These are phyloP conservation scores for Tokudaia tokunoshimensis DNA, from an alignment of 2,797 vertebrate genomes.

Conservation along the genomic window DNA sequence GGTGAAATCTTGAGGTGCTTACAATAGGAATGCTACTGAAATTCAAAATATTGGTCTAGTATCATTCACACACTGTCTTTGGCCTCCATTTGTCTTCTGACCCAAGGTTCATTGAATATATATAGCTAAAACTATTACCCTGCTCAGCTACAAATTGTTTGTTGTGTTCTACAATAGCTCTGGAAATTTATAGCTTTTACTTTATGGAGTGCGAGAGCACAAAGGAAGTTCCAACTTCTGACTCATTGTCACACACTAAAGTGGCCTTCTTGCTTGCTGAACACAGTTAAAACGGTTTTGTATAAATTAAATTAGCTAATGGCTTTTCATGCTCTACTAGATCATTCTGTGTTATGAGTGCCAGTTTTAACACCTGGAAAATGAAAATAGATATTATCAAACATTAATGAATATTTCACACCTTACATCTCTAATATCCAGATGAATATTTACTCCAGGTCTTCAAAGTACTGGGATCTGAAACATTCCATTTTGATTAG, in stretches of 20 bases:
- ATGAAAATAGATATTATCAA: slow-evolving; percentile 45
- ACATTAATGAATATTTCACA: slow-evolving; percentile 60
- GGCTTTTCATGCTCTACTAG: slow-evolving; percentile 18
- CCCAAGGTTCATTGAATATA: neutral
- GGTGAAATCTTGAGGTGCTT: neutral
- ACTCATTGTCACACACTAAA: neutral
- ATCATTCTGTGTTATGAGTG: slow-evolving; percentile 1
- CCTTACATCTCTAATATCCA: slow-evolving; percentile 11
- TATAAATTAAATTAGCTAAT: slow-evolving; percentile 43
- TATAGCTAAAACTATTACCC: neutral
- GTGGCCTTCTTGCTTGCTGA: slow-evolving; percentile 15
- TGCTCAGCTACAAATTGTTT: neutral
- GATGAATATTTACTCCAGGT: slow-evolving; percentile 61
- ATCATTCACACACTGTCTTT: slow-evolving; percentile 47
- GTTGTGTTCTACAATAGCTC: neutral
- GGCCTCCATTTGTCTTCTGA: slow-evolving; percentile 4
- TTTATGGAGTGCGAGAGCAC: neutral
- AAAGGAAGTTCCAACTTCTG: neutral
- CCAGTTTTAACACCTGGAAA: slow-evolving; percentile 62
- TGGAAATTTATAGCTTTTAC: neutral
- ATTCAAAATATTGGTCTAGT: neutral
- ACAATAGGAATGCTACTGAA: neutral
- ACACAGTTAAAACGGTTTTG: neutral
- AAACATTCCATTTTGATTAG: slow-evolving; percentile 50
- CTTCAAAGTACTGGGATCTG: neutral